Percentiles rank a stretch among this genome's conserved stretches.
These are phyloP conservation scores for Tipula vernalis DNA, from an alignment of 2,888 invertebrate genomes.

Conservation along the genomic window DNA sequence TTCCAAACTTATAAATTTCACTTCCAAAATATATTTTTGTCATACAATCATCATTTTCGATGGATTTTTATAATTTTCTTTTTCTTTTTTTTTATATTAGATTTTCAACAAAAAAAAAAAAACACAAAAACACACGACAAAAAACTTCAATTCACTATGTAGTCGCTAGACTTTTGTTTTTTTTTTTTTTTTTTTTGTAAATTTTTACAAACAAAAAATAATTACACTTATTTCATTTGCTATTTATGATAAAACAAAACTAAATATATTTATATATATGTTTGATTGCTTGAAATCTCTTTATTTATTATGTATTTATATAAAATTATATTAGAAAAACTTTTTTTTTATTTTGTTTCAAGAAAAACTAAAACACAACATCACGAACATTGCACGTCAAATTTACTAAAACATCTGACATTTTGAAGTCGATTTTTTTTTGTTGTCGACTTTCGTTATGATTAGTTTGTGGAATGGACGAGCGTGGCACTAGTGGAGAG, in stretches of 20 bases:
- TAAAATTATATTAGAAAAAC: background rate
- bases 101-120: background rate
- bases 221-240: background rate
- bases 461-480: background rate
- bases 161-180: background rate
- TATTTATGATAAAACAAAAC: background rate
- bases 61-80: background rate
- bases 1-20: background rate
- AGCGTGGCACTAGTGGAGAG: background rate
- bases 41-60: conserved; percentile 8
- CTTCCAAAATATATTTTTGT: conserved; percentile 9
- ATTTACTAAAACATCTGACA: conserved; percentile 6
- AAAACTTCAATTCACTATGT: background rate
- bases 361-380: background rate
- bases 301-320: background rate
- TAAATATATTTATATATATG: background rate
- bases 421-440: background rate
- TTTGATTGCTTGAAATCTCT: background rate
- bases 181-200: background rate
- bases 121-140: background rate
- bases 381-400: conserved; percentile 8
- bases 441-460: background rate
- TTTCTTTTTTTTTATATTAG: background rate
- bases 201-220: background rate
- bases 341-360: background rate